Evolutionary conservation across 1,140 invertebrate genomes (phyloP).

Genomic region (Diachasma alloeum): DNA sequence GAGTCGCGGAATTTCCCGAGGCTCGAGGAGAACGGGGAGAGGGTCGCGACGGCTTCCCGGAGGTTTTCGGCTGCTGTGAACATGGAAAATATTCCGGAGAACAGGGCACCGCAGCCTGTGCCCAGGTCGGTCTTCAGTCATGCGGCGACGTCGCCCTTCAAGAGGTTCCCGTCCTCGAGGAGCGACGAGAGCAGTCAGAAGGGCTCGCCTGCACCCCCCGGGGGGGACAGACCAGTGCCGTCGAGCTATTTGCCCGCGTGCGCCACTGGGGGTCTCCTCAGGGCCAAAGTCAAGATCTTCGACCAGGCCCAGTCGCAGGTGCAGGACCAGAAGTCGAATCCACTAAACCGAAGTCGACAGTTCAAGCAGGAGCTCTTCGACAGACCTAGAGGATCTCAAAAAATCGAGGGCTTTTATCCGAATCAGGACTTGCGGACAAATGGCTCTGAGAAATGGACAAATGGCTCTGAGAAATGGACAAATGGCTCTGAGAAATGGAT

Average conservation of each 20-base stretch:
- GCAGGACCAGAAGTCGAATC: not conserved
- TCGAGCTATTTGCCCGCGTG: constrained; percentile 20
- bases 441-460: not conserved
- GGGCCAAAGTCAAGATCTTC: constrained; percentile 58
- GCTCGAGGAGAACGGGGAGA: not conserved
- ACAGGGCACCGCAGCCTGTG: not conserved
- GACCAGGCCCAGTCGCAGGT: constrained; percentile 38
- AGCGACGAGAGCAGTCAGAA: not conserved
- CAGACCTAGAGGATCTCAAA: not conserved
- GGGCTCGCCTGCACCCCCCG: too few species aligned
- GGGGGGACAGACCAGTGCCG: not conserved
- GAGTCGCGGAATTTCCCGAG: not conserved
- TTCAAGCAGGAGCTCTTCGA: not conserved
- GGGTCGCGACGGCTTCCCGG: not conserved
- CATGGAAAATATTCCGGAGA: not conserved
- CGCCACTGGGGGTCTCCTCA: constrained; percentile 39
- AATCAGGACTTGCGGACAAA: not conserved
- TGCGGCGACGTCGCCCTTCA: constrained; percentile 57
- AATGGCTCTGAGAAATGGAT: not conserved
- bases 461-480: not conserved
- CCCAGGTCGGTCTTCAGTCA: constrained; percentile 51
- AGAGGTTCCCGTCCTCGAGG: constrained; percentile 37
- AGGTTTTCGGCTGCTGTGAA: not conserved
- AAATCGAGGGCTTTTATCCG: not conserved
- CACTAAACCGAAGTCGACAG: not conserved